phyloP scores from a whole-genome alignment of 2,113 vertebrate genomes.

The Mohoua ochrocephala region DNA sequence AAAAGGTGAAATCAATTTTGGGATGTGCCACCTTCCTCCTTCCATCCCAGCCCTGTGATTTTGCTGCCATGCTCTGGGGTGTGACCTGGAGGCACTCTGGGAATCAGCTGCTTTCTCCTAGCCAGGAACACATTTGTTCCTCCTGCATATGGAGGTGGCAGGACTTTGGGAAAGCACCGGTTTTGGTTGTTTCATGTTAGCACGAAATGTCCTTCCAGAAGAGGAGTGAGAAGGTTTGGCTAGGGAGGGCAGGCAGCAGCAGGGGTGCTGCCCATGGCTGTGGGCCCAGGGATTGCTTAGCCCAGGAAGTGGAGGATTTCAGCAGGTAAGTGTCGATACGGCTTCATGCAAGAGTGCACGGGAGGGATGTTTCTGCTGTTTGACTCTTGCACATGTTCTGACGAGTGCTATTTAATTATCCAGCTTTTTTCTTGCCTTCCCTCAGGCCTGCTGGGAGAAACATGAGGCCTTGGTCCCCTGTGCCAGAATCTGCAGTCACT shows the following conservation, averaged over 20 bases:
- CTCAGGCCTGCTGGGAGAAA: background rate
- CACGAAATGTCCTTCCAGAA: background rate
- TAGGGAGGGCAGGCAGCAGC: background rate
- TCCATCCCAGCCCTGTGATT: background rate
- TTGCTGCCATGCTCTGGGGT: background rate
- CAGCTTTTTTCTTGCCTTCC: background rate
- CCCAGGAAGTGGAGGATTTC: background rate
- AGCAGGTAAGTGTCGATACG: rapidly evolving
- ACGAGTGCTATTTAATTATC: background rate
- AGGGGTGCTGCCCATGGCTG: background rate
- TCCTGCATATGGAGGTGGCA: background rate
- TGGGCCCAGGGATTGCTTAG: background rate
- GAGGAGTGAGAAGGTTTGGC: background rate
- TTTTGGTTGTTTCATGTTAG: background rate
- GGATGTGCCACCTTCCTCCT: background rate
- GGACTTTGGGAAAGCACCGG: background rate
- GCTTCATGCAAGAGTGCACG: background rate
- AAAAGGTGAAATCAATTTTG: background rate
- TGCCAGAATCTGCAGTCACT: background rate
- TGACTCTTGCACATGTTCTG: background rate
- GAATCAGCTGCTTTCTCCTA: background rate
- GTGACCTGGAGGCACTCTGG: background rate
- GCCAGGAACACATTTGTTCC: background rate
- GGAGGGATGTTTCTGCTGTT: background rate
- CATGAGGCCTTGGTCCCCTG: background rate